Evolutionary conservation across 23 tunicate species (phyloP), one percentile per base, ranked within the genome.

Genomic region (Trididemnum nubilum): DNA sequence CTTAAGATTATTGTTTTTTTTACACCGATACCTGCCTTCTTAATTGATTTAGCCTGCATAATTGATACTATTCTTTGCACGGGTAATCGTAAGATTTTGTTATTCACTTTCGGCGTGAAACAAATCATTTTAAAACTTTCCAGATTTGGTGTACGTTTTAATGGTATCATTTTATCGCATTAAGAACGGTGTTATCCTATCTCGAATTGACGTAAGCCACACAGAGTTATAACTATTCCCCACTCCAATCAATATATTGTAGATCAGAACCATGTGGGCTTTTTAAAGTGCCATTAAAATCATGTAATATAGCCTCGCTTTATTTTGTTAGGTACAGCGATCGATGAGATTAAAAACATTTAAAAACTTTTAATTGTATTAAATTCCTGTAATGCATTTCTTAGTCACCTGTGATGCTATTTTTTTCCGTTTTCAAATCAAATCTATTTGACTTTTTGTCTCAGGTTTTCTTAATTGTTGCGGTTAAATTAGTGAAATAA

Each of bases 361-460:
- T 61, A 9, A 67, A 33, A 31, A 33, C 22, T 67, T 67, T 67
- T 67, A 73, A 73, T 73, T 25, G 24, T 36, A 73, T 73, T 73
- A 36, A 73, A 22, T 33, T 38, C 32, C 25, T 5, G 23, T 73
- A 39, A 73, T n/a, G 79, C 33, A 49, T 73, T 23, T 23, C 59
- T 73, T 36, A 73, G 79, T 73, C 79, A 73, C 15, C 26, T 61
- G n/a, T 4, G n/a, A 61, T 61, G 67, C 5, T 12, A 21, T 61
- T 61, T n/a, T 3, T 61, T 61, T 61, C n/a, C 26, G 4, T 61
- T 61, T 61, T 44, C 15, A 44, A 44, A 44, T 44, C 54, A 44
- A 44, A 44, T 15, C 54, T n/a, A n/a, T n/a, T n/a, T n/a, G n/a
- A n/a, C 57, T 9, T 9, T 49, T 49, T 9, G 57, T 49, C 18